phyloP scores from a whole-genome alignment of 2,113 vertebrate species.

The Psilopogon haemacephalus region DNA sequence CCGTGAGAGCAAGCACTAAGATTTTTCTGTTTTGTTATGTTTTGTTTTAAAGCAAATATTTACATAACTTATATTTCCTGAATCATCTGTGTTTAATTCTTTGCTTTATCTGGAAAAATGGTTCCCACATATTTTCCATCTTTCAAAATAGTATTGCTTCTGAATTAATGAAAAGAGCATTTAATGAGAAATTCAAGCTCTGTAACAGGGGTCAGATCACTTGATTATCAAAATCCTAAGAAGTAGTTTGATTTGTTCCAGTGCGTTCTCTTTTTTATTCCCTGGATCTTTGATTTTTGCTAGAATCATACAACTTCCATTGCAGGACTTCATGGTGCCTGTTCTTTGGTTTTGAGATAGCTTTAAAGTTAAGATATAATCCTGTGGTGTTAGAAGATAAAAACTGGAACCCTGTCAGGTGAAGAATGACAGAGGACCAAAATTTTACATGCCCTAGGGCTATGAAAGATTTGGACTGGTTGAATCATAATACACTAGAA shows the following conservation, averaged over 20 bases:
- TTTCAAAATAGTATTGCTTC: not conserved
- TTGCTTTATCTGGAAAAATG: not conserved
- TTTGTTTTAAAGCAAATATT: too few species aligned
- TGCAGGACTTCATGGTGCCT: not conserved
- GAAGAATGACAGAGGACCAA: not conserved
- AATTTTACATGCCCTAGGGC: not conserved
- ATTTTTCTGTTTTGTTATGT: too few species aligned
- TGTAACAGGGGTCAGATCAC: not conserved
- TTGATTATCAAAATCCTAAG: not conserved
- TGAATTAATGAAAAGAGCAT: not conserved
- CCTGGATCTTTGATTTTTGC: not conserved
- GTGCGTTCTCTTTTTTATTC: not conserved
- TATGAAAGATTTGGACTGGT: fast-evolving
- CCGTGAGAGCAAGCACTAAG: not conserved
- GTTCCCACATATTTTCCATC: not conserved
- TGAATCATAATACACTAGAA: not conserved
- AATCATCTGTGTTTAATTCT: not conserved
- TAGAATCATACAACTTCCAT: not conserved
- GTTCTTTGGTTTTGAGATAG: not conserved
- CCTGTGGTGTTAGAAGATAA: not conserved
- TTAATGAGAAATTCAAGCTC: not conserved
- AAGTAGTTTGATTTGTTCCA: not conserved
- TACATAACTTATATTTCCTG: not conserved
- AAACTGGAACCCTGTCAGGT: not conserved
- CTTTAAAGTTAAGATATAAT: not conserved